Evolutionary conservation across 2,113 vertebrate genomes (phyloP).

Genomic region (Meleagris gallopavo): DNA sequence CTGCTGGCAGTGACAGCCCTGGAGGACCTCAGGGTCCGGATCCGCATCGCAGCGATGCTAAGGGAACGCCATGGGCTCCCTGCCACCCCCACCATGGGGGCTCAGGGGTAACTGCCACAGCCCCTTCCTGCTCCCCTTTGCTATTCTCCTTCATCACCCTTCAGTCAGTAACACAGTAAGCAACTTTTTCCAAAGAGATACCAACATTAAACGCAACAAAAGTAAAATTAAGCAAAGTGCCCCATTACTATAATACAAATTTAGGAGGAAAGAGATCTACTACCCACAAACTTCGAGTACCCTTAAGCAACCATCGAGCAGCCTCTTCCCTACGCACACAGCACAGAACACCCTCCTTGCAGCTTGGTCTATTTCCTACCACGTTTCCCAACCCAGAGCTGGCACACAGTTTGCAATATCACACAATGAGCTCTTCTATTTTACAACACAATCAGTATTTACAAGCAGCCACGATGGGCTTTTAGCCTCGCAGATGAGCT

Average conservation of each 20-base stretch:
- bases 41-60: fast-evolving
- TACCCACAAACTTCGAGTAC: constrained; percentile 14
- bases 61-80: background rate
- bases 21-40: fast-evolving
- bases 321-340: background rate
- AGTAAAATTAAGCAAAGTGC: constrained; percentile 9
- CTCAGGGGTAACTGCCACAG: background rate
- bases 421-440: constrained; percentile 11
- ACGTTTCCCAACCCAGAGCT: background rate
- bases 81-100: background rate
- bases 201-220: background rate
- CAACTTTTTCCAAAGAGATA: background rate
- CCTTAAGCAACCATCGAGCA: constrained; percentile 40
- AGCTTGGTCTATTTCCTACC: background rate
- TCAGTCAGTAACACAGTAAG: background rate
- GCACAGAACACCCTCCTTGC: background rate
- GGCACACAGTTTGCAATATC: background rate
- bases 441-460: constrained; percentile 48
- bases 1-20: background rate
- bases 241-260: background rate
- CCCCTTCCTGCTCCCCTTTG: background rate
- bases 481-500: background rate
- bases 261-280: background rate
- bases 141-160: background rate
- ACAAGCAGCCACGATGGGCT: constrained; percentile 35